Percentiles rank a stretch among this genome's conserved stretches.
Evolutionary conservation across 2,888 invertebrate genomes (phyloP).

Genomic region (Hipparchia semele): DNA sequence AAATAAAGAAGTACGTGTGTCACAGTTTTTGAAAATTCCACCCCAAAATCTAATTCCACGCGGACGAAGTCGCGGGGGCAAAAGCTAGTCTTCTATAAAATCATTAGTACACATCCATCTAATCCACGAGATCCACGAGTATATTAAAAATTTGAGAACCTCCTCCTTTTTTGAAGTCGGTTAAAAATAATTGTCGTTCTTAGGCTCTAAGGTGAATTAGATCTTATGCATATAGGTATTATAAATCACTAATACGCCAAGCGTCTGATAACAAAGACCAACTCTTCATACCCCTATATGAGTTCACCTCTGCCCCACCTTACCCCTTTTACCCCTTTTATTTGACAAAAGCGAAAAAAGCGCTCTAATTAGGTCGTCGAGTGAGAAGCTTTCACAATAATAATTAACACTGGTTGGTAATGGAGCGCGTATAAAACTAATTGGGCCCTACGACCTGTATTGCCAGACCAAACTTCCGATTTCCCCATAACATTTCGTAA

Average conservation of each 20-base stretch:
- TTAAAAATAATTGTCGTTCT: too few relatives aligned
- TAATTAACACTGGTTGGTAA: constrained; percentile 82
- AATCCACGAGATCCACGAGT: too few relatives aligned
- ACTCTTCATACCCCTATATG: constrained; percentile 15
- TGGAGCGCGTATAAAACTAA: constrained; percentile 82
- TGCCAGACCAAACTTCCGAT: constrained; percentile 40
- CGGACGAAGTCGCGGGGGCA: too few relatives aligned
- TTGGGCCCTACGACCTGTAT: constrained; percentile 71
- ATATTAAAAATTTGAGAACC: too few relatives aligned
- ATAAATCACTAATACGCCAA: background rate
- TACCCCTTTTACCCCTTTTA: constrained; percentile 31
- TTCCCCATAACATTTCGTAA: constrained; percentile 3
- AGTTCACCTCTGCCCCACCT: constrained; percentile 3
- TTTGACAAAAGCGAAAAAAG: constrained; percentile 50
- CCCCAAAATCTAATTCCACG: too few relatives aligned
- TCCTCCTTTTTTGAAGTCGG: too few relatives aligned
- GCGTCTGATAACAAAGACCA: constrained; percentile 13
- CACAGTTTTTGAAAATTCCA: too few relatives aligned
- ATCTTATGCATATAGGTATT: background rate
- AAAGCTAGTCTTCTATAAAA: too few relatives aligned
- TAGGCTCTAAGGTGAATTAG: too few relatives aligned
- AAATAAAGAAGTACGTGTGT: too few relatives aligned
- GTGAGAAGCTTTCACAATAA: constrained; percentile 80
- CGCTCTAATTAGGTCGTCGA: constrained; percentile 80
- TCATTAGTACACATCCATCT: too few relatives aligned